phyloP scores from a whole-genome alignment of 2,888 invertebrate genomes.

The Rhodophaea formosa region DNA sequence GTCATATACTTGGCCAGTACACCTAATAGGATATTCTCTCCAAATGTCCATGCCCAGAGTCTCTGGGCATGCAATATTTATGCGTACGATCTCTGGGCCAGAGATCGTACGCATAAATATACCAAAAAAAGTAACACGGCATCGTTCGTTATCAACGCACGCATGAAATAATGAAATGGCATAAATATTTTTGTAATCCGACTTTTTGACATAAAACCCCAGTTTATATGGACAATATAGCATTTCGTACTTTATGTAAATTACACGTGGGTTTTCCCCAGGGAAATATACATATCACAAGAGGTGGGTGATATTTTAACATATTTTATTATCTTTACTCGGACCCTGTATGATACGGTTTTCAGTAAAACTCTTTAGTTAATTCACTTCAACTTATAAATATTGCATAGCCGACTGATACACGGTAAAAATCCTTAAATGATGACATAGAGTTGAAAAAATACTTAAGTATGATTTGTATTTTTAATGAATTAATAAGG shows the following conservation, averaged over 20 bases:
- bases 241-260: constrained; percentile 67
- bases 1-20: too few relatives aligned
- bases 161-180: background rate
- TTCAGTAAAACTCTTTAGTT: background rate
- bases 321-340: constrained; percentile 42
- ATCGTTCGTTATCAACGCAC: constrained; percentile 1
- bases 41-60: too few relatives aligned
- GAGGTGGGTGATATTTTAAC: constrained; percentile 38
- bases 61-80: too few relatives aligned
- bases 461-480: too few relatives aligned
- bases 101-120: background rate
- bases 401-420: too few relatives aligned
- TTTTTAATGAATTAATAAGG: too few relatives aligned
- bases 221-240: constrained; percentile 55
- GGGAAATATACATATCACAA: constrained; percentile 58
- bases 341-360: background rate
- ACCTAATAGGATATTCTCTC: too few relatives aligned
- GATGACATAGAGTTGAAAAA: too few relatives aligned
- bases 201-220: constrained; percentile 45
- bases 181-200: constrained; percentile 36
- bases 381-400: background rate
- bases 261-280: constrained; percentile 48
- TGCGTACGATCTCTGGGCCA: too few relatives aligned
- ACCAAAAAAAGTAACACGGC: background rate
- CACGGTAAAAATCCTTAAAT: too few relatives aligned